Evolutionary conservation across 2,888 invertebrate species (phyloP).

Genomic region (Eledone cirrhosa): DNA sequence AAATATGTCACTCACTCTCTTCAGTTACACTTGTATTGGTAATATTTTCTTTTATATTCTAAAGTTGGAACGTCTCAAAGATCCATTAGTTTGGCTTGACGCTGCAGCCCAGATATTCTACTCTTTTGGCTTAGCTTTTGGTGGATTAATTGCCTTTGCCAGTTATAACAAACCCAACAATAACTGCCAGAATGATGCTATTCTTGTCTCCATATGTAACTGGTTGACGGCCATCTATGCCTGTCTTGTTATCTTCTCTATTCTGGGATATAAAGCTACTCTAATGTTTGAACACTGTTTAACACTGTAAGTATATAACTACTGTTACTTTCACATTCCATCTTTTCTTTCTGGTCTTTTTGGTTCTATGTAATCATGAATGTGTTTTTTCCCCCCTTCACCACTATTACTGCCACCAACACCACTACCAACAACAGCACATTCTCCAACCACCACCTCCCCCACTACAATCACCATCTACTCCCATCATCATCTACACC

Average conservation of each 20-base stretch:
- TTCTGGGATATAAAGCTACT: slow-evolving; percentile 93
- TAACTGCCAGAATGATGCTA: slow-evolving; percentile 91
- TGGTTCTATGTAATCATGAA: no score
- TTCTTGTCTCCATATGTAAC: slow-evolving; percentile 90
- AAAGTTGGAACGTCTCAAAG: slow-evolving; percentile 83
- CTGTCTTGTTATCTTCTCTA: slow-evolving; percentile 92
- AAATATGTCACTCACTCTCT: neutral
- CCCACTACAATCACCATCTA: no score
- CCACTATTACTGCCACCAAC: no score
- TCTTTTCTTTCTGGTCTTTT: no score
- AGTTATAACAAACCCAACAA: slow-evolving; percentile 95
- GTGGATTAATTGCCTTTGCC: slow-evolving; percentile 93
- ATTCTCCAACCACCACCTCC: no score
- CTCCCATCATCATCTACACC: no score
- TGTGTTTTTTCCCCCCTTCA: no score
- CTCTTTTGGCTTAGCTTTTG: slow-evolving; percentile 93
- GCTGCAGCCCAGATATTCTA: slow-evolving; percentile 98
- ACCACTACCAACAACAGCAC: no score
- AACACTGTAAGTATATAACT: slow-evolving; percentile 53
- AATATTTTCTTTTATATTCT: slow-evolving; percentile 63
- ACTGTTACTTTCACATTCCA: neutral
- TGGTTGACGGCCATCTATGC: slow-evolving; percentile 94
- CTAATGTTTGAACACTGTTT: slow-evolving; percentile 54
- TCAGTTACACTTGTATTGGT: neutral
- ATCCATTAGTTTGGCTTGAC: slow-evolving; percentile 93